These are phyloP conservation scores for Caenorhabditis inopinata DNA, from an alignment of 1,140 invertebrate species.

Conservation along the genomic window DNA sequence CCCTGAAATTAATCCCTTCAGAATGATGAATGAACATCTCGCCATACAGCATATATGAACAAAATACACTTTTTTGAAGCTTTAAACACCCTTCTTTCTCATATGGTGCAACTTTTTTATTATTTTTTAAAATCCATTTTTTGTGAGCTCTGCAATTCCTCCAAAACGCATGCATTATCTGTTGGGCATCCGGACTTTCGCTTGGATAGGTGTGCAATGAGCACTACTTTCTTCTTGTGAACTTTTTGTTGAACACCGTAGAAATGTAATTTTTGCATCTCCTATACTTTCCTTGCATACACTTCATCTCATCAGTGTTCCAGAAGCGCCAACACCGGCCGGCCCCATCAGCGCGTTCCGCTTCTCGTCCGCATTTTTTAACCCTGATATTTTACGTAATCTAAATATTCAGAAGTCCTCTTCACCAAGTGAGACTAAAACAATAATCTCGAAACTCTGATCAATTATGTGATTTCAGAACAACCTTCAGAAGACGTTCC, in stretches of 20 bases:
- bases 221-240: neutral
- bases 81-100: neutral
- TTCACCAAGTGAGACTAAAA: conserved; percentile 6
- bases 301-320: conserved; percentile 5
- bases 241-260: conserved; percentile 13
- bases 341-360: conserved; percentile 33
- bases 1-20: neutral
- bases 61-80: neutral
- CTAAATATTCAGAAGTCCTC: conserved; percentile 37
- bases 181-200: conserved; percentile 11
- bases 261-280: conserved; percentile 22
- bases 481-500: conserved; percentile 9
- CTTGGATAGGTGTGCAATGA: conserved; percentile 27
- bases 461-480: neutral
- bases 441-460: neutral
- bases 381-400: conserved; percentile 39
- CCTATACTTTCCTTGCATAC: neutral
- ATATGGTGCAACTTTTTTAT: neutral
- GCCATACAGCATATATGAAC: neutral
- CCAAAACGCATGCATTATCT: neutral
- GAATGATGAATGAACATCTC: neutral
- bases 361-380: conserved; percentile 40
- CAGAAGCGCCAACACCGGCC: conserved; percentile 28
- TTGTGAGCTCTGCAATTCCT: neutral
- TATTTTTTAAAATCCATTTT: neutral